Base-by-base conservation (phyloP, 2,797 vertebrate species). In the Sebastes jordani region DNA sequence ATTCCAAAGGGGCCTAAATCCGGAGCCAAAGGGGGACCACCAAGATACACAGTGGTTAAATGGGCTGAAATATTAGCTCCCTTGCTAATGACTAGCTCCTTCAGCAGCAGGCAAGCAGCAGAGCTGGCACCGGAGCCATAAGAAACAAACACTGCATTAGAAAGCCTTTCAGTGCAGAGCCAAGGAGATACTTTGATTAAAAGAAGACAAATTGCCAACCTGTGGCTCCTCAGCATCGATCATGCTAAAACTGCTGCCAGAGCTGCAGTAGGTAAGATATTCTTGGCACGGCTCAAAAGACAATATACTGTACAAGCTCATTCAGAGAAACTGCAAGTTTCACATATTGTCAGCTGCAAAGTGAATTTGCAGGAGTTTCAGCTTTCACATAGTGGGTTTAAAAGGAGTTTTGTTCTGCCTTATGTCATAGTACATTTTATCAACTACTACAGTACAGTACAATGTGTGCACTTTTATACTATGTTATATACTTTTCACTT, bases 1-100 rank as follows among this genome's bases (percentile, higher is more conserved):
- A 90, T 89, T 85, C 86, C 83, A 87, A 75, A 89, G 77, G 80
- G 80, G 90, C 74, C 86, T 76, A 80, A 76, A 91, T 87, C 83
- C 32, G 13, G 71, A 84, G 89, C 84, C 90, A 90, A 88, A 78
- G 11, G 49, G 78, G 84, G 97, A 98, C 97, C 97, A 97, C 97
- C 97, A 96, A 95, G 95, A 94, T 95, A 93, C 94, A 95, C 76
- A 63, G 83, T 69, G 92, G 93, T 95, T 96, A 96, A 97, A 96
- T 95, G 94, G 94, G 92, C 94, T 95, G 95, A 97, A 97, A 97
- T 96, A 96, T 96, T 96, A 97, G 92, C 94, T 96, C 95, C 65
- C 70, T 94, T 92, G 80, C 88, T 94, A 92, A 95, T 94, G 86
- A 94, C 79, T 77, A 71, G 88, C 92, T 89, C 79, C 80, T 92